These are phyloP conservation scores for Leucoptera coffeella DNA, from an alignment of 2,888 invertebrate species.

Conservation along the genomic window DNA sequence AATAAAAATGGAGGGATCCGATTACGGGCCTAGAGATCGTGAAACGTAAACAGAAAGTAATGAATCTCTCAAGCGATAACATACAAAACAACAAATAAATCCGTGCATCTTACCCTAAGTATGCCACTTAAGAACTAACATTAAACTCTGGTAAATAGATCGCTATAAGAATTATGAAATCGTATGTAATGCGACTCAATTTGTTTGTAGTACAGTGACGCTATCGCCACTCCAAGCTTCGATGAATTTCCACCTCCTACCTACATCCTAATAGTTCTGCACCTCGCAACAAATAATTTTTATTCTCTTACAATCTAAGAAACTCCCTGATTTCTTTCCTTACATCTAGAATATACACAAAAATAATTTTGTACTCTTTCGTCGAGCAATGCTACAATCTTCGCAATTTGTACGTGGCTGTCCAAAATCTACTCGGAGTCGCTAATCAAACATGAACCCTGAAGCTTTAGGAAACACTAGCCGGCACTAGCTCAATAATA, in stretches of 20 bases:
- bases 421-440: too few species aligned
- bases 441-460: too few species aligned
- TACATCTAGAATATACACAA: slow-evolving; percentile 46
- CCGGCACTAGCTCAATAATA: too few species aligned
- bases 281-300: slow-evolving; percentile 38
- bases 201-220: slow-evolving; percentile 13
- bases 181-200: slow-evolving; percentile 5
- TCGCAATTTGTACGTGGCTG: too few species aligned
- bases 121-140: slow-evolving; percentile 26
- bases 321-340: slow-evolving; percentile 49
- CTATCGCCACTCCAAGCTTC: too few species aligned
- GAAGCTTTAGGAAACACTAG: too few species aligned
- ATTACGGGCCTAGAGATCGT: too few species aligned
- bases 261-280: slow-evolving; percentile 4
- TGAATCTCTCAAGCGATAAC: too few species aligned
- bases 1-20: too few species aligned
- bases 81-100: slow-evolving; percentile 50
- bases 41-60: too few species aligned
- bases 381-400: too few species aligned
- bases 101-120: slow-evolving; percentile 44
- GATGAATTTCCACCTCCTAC: slow-evolving; percentile 4
- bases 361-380: slow-evolving; percentile 52
- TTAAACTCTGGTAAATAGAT: slow-evolving; percentile 15
- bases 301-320: slow-evolving; percentile 16
- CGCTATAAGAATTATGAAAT: too few species aligned